phyloP scores from a whole-genome alignment of 1,140 invertebrate genomes.

The Pogonomyrmex californicus region DNA sequence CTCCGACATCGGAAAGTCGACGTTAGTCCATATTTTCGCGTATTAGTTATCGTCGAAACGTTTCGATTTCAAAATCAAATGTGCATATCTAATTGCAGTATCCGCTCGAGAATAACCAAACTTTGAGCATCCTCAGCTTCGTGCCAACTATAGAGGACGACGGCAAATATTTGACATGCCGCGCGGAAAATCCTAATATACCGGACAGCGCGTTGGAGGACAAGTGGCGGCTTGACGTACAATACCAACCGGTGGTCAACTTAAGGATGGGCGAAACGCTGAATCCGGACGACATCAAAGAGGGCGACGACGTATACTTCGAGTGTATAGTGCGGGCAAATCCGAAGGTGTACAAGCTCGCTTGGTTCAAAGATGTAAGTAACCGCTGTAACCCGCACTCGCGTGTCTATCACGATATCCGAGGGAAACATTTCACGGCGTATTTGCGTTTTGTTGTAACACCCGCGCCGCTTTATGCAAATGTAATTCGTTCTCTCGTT shows the following conservation, averaged over 20 bases:
- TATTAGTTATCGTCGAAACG: not conserved
- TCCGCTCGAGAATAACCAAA: slow-evolving; percentile 92
- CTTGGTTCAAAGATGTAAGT: slow-evolving; percentile 95
- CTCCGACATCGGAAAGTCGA: not conserved
- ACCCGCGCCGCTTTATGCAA: slow-evolving; percentile 46
- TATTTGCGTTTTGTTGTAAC: slow-evolving; percentile 30
- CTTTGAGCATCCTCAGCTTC: slow-evolving; percentile 93
- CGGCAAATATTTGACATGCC: slow-evolving; percentile 94
- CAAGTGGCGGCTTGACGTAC: slow-evolving; percentile 92
- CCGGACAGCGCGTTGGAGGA: slow-evolving; percentile 94
- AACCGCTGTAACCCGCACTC: not conserved
- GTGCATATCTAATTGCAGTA: slow-evolving; percentile 87
- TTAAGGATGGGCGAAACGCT: slow-evolving; percentile 93
- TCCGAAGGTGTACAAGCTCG: slow-evolving; percentile 93
- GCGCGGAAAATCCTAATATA: slow-evolving; percentile 95
- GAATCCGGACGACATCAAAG: slow-evolving; percentile 94
- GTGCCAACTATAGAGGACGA: slow-evolving; percentile 94
- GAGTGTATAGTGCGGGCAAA: slow-evolving; percentile 93
- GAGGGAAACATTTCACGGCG: slow-evolving; percentile 24
- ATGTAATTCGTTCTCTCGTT: slow-evolving; percentile 40
- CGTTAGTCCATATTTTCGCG: not conserved
- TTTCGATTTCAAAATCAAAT: not conserved
- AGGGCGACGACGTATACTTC: slow-evolving; percentile 94
- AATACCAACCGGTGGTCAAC: slow-evolving; percentile 92
- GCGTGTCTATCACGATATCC: slow-evolving; percentile 52